These are phyloP conservation scores for Epinephelus malabaricus DNA, from an alignment of 2,797 vertebrate species.

Conservation along the genomic window DNA sequence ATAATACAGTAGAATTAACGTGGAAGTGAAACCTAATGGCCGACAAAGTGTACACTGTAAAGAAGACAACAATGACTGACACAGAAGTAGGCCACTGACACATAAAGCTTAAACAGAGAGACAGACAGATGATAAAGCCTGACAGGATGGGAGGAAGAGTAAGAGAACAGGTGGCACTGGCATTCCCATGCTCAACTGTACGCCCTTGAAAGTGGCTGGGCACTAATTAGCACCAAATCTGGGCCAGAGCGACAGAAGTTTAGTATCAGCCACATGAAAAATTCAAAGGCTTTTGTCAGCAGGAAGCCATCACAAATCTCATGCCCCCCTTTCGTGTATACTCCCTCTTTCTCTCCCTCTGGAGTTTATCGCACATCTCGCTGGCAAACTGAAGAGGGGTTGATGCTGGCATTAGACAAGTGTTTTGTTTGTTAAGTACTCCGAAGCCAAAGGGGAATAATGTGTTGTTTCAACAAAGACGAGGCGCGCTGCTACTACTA, in stretches of 20 bases:
- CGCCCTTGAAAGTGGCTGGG: conserved; percentile 73
- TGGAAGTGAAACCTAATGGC: not conserved
- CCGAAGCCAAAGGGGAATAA: conserved; percentile 53
- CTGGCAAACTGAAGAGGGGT: conserved; percentile 38
- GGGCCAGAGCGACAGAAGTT: conserved; percentile 81
- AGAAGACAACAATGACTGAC: not conserved
- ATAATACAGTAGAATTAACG: not conserved
- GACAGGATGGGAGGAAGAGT: conserved; percentile 8
- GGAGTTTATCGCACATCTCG: conserved; percentile 37
- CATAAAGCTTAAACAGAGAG: conserved; percentile 6
- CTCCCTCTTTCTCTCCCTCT: conserved; percentile 16
- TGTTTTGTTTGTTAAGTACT: conserved; percentile 64
- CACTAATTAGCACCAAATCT: conserved; percentile 83
- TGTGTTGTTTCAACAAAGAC: conserved; percentile 50
- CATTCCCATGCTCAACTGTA: conserved; percentile 57
- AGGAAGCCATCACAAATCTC: conserved; percentile 63
- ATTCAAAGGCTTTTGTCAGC: conserved; percentile 75
- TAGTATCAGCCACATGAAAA: conserved; percentile 77
- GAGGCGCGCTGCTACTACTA: conserved; percentile 1
- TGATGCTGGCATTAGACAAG: conserved; percentile 47
- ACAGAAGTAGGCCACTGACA: conserved; percentile 42
- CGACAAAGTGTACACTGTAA: not conserved
- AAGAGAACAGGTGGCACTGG: conserved; percentile 72
- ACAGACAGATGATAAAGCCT: conserved; percentile 12
- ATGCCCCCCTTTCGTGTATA: conserved; percentile 20